phyloP scores from a whole-genome alignment of 1,140 invertebrate species.

The Antheraea mylitta region DNA sequence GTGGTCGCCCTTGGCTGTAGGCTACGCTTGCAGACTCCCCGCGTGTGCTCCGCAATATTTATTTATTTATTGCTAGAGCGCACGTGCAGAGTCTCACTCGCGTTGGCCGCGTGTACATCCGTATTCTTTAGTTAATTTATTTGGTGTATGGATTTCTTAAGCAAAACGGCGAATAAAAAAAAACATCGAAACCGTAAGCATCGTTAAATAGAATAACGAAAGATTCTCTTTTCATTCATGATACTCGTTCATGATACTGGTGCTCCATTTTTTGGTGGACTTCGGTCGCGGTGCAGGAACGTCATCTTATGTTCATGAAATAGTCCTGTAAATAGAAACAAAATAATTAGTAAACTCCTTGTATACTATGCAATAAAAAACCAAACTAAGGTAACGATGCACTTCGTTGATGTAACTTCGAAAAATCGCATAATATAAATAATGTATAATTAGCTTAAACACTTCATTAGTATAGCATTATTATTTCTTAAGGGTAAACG shows the following conservation, averaged over 20 bases:
- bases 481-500: neutral
- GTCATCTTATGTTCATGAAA: neutral
- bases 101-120: slow-evolving; percentile 50
- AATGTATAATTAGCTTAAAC: too few relatives aligned
- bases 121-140: slow-evolving; percentile 18
- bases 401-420: too few relatives aligned
- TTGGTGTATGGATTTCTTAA: neutral
- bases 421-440: too few relatives aligned
- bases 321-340: neutral
- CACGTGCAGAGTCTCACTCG: slow-evolving; percentile 37
- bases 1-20: slow-evolving; percentile 63
- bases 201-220: neutral
- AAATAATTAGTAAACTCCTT: neutral
- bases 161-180: neutral
- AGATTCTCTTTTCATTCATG: neutral
- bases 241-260: neutral
- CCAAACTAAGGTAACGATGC: too few relatives aligned
- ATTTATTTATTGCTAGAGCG: slow-evolving; percentile 27
- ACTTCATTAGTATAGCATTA: neutral
- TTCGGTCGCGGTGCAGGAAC: neutral
- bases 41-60: slow-evolving; percentile 22
- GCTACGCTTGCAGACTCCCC: slow-evolving; percentile 49
- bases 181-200: neutral
- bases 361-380: too few relatives aligned
- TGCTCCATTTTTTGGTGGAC: neutral